phyloP scores from a whole-genome alignment of 2,797 vertebrate species.

The Platyrinchus mystaceus region DNA sequence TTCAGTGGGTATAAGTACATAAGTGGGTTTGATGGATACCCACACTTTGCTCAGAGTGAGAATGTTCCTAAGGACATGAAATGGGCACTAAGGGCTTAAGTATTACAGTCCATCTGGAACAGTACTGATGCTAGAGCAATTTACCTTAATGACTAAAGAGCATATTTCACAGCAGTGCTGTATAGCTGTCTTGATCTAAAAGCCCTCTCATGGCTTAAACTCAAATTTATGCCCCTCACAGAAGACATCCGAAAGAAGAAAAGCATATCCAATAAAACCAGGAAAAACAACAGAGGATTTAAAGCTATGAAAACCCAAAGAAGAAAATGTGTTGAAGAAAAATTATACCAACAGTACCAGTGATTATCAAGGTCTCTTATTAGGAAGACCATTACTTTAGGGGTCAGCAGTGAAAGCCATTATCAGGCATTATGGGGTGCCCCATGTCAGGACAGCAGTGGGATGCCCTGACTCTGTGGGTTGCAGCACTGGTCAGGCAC shows the following conservation, averaged over 20 bases:
- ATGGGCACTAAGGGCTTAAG: not conserved
- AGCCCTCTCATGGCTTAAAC: not conserved
- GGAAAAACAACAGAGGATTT: not conserved
- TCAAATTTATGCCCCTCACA: not conserved
- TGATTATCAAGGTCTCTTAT: not conserved
- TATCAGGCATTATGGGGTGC: rapidly evolving
- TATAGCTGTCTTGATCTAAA: not conserved
- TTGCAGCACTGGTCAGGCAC: rapidly evolving
- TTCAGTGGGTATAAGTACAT: not conserved
- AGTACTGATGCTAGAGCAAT: not conserved
- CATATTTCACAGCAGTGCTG: not conserved
- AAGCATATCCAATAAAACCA: not conserved
- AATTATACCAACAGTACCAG: not conserved
- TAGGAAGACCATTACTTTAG: not conserved
- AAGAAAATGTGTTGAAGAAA: not conserved
- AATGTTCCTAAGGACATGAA: not conserved
- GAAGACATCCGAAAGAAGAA: not conserved
- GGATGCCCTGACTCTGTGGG: not conserved
- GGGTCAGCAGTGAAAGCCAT: not conserved
- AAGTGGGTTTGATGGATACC: not conserved
- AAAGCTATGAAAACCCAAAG: not conserved
- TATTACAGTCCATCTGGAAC: not conserved
- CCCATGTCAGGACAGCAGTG: rapidly evolving
- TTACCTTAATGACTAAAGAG: not conserved
- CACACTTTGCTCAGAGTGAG: not conserved